Conservation (phyloP, 2,888 invertebrate genomes). For the Drosophila cracens region DNA sequence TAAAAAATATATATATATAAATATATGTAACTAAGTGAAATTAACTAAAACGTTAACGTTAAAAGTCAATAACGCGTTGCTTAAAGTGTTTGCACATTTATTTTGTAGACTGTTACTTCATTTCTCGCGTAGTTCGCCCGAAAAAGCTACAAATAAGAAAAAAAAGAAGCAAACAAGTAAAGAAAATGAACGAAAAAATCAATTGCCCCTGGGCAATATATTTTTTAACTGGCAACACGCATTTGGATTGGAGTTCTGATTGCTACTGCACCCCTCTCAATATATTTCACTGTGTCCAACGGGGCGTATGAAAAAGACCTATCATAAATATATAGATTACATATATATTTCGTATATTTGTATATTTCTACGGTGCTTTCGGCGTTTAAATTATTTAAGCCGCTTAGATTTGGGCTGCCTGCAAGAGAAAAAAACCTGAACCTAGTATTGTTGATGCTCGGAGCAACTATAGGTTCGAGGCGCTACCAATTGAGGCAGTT, state of each 20-base stretch:
- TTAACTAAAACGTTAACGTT: slow-evolving; percentile 27
- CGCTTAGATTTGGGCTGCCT: not conserved
- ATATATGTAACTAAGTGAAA: slow-evolving; percentile 32
- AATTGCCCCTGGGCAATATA: slow-evolving; percentile 63
- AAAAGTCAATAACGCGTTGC: slow-evolving; percentile 7
- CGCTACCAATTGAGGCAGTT: slow-evolving; percentile 3
- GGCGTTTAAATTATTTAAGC: slow-evolving; percentile 8
- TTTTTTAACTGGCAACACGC: slow-evolving; percentile 32
- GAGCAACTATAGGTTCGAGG: not conserved
- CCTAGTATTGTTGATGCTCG: not conserved
- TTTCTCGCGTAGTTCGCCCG: slow-evolving; percentile 7
- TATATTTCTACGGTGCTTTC: not conserved
- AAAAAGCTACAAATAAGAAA: slow-evolving; percentile 21
- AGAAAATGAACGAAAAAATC: slow-evolving; percentile 58
- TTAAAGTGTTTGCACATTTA: slow-evolving; percentile 32
- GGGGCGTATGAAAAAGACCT: slow-evolving; percentile 21
- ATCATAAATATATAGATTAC: slow-evolving; percentile 5
- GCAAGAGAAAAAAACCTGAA: not conserved
- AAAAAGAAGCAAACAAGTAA: slow-evolving; percentile 33
- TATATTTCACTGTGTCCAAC: slow-evolving; percentile 19
- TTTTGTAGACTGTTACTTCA: slow-evolving; percentile 23
- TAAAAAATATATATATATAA: slow-evolving; percentile 14
- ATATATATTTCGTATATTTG: not conserved
- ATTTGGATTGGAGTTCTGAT: slow-evolving; percentile 25
- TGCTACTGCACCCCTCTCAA: not conserved